phyloP scores from a whole-genome alignment of 2,888 invertebrate species.

The Drosophila emarginata region DNA sequence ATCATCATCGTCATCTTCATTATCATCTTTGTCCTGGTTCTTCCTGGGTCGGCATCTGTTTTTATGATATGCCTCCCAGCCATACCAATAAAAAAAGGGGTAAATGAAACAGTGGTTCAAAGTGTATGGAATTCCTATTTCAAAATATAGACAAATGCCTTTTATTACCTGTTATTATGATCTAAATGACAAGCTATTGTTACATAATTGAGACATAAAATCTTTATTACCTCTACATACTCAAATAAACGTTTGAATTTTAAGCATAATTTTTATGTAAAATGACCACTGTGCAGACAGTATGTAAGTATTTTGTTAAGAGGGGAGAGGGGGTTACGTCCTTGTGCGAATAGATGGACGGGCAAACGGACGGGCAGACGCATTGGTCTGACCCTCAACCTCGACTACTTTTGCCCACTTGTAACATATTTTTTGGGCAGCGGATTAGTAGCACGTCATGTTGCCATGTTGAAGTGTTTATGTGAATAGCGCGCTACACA shows the following conservation, averaged over 20 bases:
- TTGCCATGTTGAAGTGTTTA: slow-evolving; percentile 80
- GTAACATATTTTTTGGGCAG: slow-evolving; percentile 77
- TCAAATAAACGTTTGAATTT: no score
- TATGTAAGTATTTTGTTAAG: neutral
- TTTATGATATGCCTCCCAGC: slow-evolving; percentile 31
- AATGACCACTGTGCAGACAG: neutral
- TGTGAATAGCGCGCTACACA: slow-evolving; percentile 56
- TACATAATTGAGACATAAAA: no score
- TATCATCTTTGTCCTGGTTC: slow-evolving; percentile 12
- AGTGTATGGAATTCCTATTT: neutral
- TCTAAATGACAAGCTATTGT: no score
- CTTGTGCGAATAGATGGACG: neutral
- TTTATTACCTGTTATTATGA: no score
- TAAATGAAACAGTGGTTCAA: slow-evolving; percentile 1
- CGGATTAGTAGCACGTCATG: slow-evolving; percentile 79
- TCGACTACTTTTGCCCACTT: slow-evolving; percentile 59
- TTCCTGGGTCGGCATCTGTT: slow-evolving; percentile 41
- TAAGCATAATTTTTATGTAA: no score
- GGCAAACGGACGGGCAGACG: neutral
- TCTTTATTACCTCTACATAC: no score
- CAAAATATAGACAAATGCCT: no score
- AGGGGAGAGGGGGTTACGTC: neutral
- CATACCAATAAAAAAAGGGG: neutral
- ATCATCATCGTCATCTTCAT: slow-evolving; percentile 21
- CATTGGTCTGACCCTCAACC: slow-evolving; percentile 18